Conservation (phyloP, 1,140 invertebrate species). For the Charaxes varanes region DNA sequence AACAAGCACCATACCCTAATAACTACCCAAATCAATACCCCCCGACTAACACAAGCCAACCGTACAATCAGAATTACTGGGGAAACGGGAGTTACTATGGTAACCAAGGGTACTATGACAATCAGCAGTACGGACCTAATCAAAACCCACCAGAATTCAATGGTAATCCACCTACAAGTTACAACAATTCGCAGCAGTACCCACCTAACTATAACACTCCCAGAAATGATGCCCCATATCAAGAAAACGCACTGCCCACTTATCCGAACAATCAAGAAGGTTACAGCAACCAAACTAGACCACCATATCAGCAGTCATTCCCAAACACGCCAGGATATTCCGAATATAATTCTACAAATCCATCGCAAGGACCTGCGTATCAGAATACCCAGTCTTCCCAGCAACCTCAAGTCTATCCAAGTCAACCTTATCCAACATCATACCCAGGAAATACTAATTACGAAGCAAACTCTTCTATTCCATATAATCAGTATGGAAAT, state of each 20-base stretch:
- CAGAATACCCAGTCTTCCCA: slow-evolving; percentile 29
- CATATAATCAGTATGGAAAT: slow-evolving; percentile 54
- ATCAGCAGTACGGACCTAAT: slow-evolving; percentile 51
- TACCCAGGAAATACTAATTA: slow-evolving; percentile 37
- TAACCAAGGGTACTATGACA: slow-evolving; percentile 57
- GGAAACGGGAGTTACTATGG: slow-evolving; percentile 55
- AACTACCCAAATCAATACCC: slow-evolving; percentile 58
- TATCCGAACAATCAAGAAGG: slow-evolving; percentile 40
- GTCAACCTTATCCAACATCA: slow-evolving; percentile 29
- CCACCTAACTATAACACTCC: slow-evolving; percentile 40
- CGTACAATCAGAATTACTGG: slow-evolving; percentile 59
- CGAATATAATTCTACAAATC: slow-evolving; percentile 47
- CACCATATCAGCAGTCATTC: slow-evolving; percentile 41
- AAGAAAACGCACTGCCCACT: slow-evolving; percentile 21
- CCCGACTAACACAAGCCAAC: slow-evolving; percentile 40
- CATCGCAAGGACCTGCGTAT: slow-evolving; percentile 30
- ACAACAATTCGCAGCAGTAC: slow-evolving; percentile 45
- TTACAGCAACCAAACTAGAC: slow-evolving; percentile 40
- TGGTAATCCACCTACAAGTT: slow-evolving; percentile 25
- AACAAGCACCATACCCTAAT: slow-evolving; percentile 27
- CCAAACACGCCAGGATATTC: slow-evolving; percentile 44
- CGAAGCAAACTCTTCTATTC: slow-evolving; percentile 30
- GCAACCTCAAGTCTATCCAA: slow-evolving; percentile 25
- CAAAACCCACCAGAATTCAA: slow-evolving; percentile 30
- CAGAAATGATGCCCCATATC: slow-evolving; percentile 23